A percentile compares a stretch with the other conserved stretches of the same genome.
phyloP scores from a whole-genome alignment of 2,888 invertebrate species.

The Pachymerium ferrugineum region DNA sequence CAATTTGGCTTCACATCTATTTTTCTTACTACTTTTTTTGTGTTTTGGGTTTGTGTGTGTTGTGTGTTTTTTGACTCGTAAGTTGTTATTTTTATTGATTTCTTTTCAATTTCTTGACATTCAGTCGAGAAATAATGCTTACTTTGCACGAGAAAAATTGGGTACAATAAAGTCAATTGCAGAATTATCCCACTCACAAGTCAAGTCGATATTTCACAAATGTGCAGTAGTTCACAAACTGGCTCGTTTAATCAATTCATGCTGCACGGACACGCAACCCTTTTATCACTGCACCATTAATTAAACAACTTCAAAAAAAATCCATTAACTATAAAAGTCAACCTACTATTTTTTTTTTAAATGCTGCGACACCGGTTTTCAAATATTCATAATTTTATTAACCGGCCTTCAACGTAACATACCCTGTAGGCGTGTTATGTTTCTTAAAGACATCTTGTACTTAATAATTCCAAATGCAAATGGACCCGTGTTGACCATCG shows the following conservation, averaged over 20 bases:
- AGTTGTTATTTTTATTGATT: constrained; percentile 9
- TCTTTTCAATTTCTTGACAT: constrained; percentile 9
- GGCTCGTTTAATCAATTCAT: constrained; percentile 18
- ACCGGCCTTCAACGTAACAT: too few species aligned
- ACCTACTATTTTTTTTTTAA: too few species aligned
- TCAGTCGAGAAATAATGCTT: not conserved
- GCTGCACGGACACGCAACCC: constrained; percentile 9
- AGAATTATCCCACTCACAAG: not conserved
- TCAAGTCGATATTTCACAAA: constrained; percentile 12
- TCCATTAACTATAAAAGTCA: constrained; percentile 10
- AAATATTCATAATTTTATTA: too few species aligned
- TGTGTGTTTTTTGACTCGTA: not conserved
- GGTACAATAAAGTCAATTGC: not conserved
- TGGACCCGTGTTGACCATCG: not conserved
- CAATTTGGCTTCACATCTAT: not conserved
- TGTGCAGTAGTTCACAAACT: constrained; percentile 14
- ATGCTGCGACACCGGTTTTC: too few species aligned
- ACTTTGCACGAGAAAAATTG: not conserved
- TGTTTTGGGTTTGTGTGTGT: not conserved
- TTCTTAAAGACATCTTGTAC: too few species aligned
- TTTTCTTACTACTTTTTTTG: not conserved
- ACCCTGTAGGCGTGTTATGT: too few species aligned
- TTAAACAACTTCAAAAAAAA: not conserved
- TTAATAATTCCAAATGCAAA: too few species aligned
- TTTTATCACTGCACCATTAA: constrained; percentile 21